Percentiles rank a stretch among this genome's conserved stretches.
Evolutionary conservation across 2,888 invertebrate species (phyloP).

Genomic region (Diabrotica balteata): DNA sequence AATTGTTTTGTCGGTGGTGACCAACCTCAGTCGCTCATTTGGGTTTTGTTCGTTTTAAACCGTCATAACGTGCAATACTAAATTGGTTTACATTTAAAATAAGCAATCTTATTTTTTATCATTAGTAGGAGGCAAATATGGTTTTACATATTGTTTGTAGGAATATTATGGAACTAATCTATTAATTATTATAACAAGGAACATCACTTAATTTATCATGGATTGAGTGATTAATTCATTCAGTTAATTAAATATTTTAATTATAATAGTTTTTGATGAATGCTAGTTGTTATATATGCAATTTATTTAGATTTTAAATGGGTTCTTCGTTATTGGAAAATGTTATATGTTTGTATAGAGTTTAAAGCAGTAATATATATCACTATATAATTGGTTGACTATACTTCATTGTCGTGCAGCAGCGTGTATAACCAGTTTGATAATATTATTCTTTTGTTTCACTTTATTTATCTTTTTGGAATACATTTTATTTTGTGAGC

Average conservation of each 20-base stretch:
- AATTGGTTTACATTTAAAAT: constrained; percentile 1
- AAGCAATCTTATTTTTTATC: constrained; percentile 4
- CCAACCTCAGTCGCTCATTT: constrained; percentile 14
- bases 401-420: not conserved
- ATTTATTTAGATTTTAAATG: constrained; percentile 3
- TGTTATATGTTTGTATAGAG: not conserved
- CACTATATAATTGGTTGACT: constrained; percentile 9
- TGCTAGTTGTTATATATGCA: not conserved
- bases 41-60: constrained; percentile 4
- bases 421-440: not conserved
- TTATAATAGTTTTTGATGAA: not conserved
- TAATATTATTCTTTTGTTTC: too few relatives aligned
- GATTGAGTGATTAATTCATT: too few relatives aligned
- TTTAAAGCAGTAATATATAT: not conserved
- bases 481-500: too few relatives aligned
- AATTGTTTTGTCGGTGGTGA: constrained; percentile 18
- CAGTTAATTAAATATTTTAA: too few relatives aligned
- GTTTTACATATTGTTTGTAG: not conserved
- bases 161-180: not conserved
- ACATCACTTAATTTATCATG: too few relatives aligned
- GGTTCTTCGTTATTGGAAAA: not conserved
- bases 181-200: too few relatives aligned
- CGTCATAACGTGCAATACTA: not conserved
- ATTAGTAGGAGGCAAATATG: constrained; percentile 2
- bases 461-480: too few relatives aligned